Evolutionary conservation across 2,797 vertebrate species (phyloP), one percentile per base, ranked within the genome.

Genomic region (Crocidura indochinensis): DNA sequence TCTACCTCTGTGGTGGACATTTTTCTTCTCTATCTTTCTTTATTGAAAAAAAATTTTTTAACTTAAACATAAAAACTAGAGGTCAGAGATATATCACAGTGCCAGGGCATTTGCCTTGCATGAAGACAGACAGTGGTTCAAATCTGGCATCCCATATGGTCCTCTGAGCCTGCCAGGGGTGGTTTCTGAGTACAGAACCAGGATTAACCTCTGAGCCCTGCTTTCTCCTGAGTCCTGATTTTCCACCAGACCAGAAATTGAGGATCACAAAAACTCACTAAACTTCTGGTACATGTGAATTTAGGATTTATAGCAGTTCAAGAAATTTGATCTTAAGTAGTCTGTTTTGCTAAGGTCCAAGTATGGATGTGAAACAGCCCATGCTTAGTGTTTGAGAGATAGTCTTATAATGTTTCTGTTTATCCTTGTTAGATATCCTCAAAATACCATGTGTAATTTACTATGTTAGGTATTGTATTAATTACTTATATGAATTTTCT

Each of bases 401-500:
- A 91, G 38, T 65, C 27, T 29, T 19, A 81, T 64, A 82, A 92
- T 72, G 29, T 85, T 26, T 46, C 26, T 65, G 47, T 17, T 26
- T 38, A 74, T 22, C 62, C 72, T 73, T 47, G 19, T 26, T 74
- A 80, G 15, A 4, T n/a, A 47, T 49, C 73, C 47, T 51, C 9
- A 65, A 4, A 65, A 26, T 65, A 65, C 22, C 26, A 26, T 65
- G 11, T 65, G 26, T 65, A 24, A 51, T 85, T 83, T 82, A 68
- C 31, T 94, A 68, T 71, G 31, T 26, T 56, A 53, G 20, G 5
- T 78, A 80, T 29, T 76, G 0, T 27, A 29, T 5, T 47, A 64
- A 90, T 72, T 47, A 53, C n/a, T 92, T 88, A 29, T 83, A 20
- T 53, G 81, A 4, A 5, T 80, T 38, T 69, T 31, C 31, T 75